phyloP scores from a whole-genome alignment of 1,140 invertebrate genomes.

The Euura saliciscinereae region DNA sequence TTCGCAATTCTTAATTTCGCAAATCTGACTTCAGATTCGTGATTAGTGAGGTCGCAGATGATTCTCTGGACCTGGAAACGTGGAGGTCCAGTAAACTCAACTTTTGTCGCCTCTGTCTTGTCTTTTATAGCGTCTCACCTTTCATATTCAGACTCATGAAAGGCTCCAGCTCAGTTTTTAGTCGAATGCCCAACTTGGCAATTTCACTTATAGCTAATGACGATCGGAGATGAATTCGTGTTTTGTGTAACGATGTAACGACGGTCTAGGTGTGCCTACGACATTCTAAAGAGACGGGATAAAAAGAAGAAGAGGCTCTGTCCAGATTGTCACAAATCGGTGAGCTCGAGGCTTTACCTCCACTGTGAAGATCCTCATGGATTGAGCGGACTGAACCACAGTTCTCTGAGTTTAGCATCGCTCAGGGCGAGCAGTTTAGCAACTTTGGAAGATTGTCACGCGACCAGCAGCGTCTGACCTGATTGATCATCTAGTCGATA shows the following conservation, averaged over 20 bases:
- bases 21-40: too few species aligned
- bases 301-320: constrained; percentile 69
- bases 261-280: constrained; percentile 69
- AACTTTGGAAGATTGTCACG: constrained; percentile 57
- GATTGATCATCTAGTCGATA: background rate
- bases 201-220: background rate
- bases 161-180: too few species aligned
- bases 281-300: constrained; percentile 69
- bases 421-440: constrained; percentile 56
- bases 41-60: too few species aligned
- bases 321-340: constrained; percentile 69
- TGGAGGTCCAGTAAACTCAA: too few species aligned
- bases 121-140: too few species aligned
- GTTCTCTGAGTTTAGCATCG: constrained; percentile 59
- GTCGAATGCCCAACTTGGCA: too few species aligned
- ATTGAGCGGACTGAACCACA: constrained; percentile 55
- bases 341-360: constrained; percentile 65
- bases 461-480: constrained; percentile 56
- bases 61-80: too few species aligned
- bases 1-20: too few species aligned
- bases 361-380: constrained; percentile 58
- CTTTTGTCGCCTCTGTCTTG: too few species aligned
- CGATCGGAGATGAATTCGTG: background rate
- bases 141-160: background rate
- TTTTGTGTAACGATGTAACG: background rate